Evolutionary conservation across 2,888 invertebrate genomes (phyloP), one percentile per base, ranked within the genome.

Genomic region (Spodoptera exigua): DNA sequence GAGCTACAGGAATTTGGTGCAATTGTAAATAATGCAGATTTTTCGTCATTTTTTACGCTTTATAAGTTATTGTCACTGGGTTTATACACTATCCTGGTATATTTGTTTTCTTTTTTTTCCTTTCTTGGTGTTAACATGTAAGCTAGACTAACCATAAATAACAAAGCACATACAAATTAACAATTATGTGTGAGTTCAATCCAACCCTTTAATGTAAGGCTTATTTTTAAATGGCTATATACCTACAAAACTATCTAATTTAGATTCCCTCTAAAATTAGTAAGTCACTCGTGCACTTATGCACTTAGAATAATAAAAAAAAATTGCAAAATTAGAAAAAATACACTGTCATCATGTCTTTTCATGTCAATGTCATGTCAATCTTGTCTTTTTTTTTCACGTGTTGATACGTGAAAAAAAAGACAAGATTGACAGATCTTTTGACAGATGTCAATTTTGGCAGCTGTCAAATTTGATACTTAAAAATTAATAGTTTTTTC

Each of bases 21-120:
- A 60, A 14, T 52, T 74, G 59, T 70, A 68, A 44, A 70, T 62
- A 66, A 39, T 45, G 40, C 36, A 44, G 34, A 52, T 47, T 49
- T 63, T 55, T 11, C 51, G 27, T 37, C 59, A 40, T 14, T 32
- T 59, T 32, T 39, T 56, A 63, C n/a, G 60, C 73, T 62, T 74
- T 5, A 10, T 66, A 48, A 18, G 2, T 74, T 55, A 60, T 27
- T 53, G 39, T 63, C n/a, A 58, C 9, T 63, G 12, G 58, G 44
- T 45, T n/a, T 59, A 32, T 18, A 59, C 18, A 46, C 16, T 47
- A 52, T 34, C 17, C 47, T 44, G 9, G 27, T 27, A 27, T 27
- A 9, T 27, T 9, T 27, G 5, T 27, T 27, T 21, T 56, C 2
- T 14, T 41, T 11, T 12, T 57, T 27, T 27, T 27, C 27, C 27